Percentiles rank a stretch among this genome's conserved stretches.
phyloP scores from a whole-genome alignment of 2,888 invertebrate species.

The Aproaerema taeniolella region DNA sequence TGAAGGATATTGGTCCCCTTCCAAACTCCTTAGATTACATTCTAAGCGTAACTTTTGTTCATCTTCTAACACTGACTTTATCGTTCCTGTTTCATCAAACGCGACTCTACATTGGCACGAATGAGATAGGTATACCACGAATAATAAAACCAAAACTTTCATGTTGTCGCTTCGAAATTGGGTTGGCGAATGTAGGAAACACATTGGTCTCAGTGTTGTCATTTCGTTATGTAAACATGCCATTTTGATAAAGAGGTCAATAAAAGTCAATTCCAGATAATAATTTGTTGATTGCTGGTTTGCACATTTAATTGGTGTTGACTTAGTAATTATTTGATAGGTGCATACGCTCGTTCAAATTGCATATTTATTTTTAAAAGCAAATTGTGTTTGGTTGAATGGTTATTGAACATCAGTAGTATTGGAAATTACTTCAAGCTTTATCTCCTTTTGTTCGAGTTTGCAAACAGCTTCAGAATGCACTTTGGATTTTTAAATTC shows the following conservation, averaged over 20 bases:
- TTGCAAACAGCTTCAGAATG: too few relatives aligned
- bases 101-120: conserved; percentile 35
- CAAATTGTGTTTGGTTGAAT: too few relatives aligned
- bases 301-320: conserved; percentile 6
- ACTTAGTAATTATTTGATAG: neutral
- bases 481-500: too few relatives aligned
- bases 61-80: conserved; percentile 20
- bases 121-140: conserved; percentile 28
- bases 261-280: conserved; percentile 7
- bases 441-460: too few relatives aligned
- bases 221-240: conserved; percentile 3
- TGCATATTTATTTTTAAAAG: too few relatives aligned
- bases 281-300: conserved; percentile 6
- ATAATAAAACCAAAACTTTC: conserved; percentile 31
- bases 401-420: too few relatives aligned
- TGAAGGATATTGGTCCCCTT: conserved; percentile 38
- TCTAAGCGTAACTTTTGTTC: conserved; percentile 27
- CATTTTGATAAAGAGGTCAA: conserved; percentile 10
- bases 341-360: neutral
- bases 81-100: neutral
- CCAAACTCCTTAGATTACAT: conserved; percentile 34
- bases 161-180: conserved; percentile 30
- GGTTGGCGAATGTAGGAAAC: conserved; percentile 24
- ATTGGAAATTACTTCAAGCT: too few relatives aligned
- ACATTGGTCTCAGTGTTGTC: neutral